Evolutionary conservation across 1,140 invertebrate genomes (phyloP), one percentile per base, ranked within the genome.

Genomic region (Pseudomyrmex dendroicus): DNA sequence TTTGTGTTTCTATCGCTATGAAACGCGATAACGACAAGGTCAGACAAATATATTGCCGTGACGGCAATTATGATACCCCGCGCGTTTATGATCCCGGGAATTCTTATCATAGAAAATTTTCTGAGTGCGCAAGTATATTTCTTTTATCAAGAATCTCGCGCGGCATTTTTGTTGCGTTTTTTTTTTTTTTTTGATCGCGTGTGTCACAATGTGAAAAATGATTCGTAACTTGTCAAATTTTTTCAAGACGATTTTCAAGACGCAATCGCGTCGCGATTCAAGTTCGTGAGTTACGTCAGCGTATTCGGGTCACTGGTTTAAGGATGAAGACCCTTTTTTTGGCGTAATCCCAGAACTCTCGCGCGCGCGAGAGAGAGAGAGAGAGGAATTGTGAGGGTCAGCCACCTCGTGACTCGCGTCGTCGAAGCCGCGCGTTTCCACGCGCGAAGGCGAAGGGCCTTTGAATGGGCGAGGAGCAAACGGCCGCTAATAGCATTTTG

Each of bases 401-500:
- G 64, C 54, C 66, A 80, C 74, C 74, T 78, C 74, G 74, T 57
- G 35, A 35, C 59, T 44, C 56, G 25, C 13, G 35, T 35, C 35
- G 5, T 35, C 35, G 7, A 2, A 52, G 50, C 50, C 50, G 50
- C 50, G 50, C 68, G 56, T 83, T 86, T 72, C 52, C 70, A 61
- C 70, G 78, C 22, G n/a, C 56, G 46, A 64, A 85, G 77, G 46
- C 54, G 56, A 57, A 46, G 83, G 61, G 22, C 73, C 73, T 73
- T 63, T 84, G 80, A 86, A 84, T 86, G 59, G 68, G 56, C 73
- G 50, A 46, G 68, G 72, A 66, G 84, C 85, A 86, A 85, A 76
- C 67, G 85, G 48, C 64, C 84, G 72, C 68, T 88, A 88, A 88
- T 87, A 88, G 77, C 83, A 84, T 87, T 87, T 88, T 85, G 87